Percentiles rank a stretch among this genome's conserved stretches.
These are phyloP conservation scores for Phasia obesa DNA, from an alignment of 2,888 invertebrate species.

Conservation along the genomic window DNA sequence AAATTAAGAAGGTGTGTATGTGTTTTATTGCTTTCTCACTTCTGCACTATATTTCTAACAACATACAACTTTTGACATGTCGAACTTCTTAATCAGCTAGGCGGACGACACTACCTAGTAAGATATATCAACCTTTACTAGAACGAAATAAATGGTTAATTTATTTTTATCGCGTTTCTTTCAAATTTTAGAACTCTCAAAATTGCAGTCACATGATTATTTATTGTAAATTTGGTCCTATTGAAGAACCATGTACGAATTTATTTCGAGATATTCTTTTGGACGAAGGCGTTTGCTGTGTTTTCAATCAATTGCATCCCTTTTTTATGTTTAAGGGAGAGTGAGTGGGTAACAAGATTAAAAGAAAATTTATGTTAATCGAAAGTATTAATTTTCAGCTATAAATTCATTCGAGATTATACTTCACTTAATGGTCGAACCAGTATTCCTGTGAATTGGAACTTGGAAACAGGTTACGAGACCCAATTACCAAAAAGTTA, in stretches of 20 bases:
- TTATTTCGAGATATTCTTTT: conserved; percentile 89
- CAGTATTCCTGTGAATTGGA: conserved; percentile 58
- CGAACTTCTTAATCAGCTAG: too few species aligned
- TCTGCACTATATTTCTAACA: too few species aligned
- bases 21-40: too few species aligned
- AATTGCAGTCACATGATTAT: conserved; percentile 88
- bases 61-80: too few species aligned
- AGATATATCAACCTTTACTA: too few species aligned
- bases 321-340: conserved; percentile 49
- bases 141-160: too few species aligned
- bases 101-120: too few species aligned
- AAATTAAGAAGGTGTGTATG: too few species aligned
- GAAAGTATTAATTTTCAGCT: conserved; percentile 12
- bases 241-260: conserved; percentile 84
- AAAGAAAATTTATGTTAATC: background rate
- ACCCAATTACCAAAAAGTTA: conserved; percentile 33
- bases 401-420: conserved; percentile 45
- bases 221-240: conserved; percentile 86
- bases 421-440: conserved; percentile 43
- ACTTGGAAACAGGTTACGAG: conserved; percentile 56
- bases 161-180: background rate
- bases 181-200: conserved; percentile 82
- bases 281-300: conserved; percentile 91
- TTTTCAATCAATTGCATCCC: conserved; percentile 88
- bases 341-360: background rate